Evolutionary conservation across 2,888 invertebrate genomes (phyloP).

Genomic region (Panzeria rudis): DNA sequence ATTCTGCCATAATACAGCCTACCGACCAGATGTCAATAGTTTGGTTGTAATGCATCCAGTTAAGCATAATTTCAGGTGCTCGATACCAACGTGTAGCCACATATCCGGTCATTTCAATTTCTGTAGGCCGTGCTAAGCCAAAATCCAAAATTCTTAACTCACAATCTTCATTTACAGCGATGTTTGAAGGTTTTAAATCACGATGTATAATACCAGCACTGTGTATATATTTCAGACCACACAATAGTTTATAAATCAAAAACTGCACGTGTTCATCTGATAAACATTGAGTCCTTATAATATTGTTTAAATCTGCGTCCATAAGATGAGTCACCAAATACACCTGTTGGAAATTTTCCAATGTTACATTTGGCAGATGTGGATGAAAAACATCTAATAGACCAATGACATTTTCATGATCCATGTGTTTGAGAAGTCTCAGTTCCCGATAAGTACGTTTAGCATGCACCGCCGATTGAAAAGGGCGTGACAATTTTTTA

Average conservation of each 20-base stretch:
- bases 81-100: conserved; percentile 96
- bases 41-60: conserved; percentile 99
- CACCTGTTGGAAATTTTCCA: conserved; percentile 95
- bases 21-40: conserved; percentile 99
- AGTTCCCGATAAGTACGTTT: conserved; percentile 98
- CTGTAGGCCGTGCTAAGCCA: conserved; percentile 97
- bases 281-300: conserved; percentile 96
- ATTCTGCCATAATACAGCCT: conserved; percentile 98
- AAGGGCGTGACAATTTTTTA: conserved; percentile 98
- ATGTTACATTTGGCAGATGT: conserved; percentile 89
- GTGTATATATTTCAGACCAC: conserved; percentile 98
- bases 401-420: conserved; percentile 98
- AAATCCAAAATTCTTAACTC: conserved; percentile 99
- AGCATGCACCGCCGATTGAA: conserved; percentile 98
- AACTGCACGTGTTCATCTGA: conserved; percentile 99
- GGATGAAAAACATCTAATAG: conserved; percentile 97
- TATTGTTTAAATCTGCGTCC: conserved; percentile 99
- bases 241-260: conserved; percentile 97
- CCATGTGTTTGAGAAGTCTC: conserved; percentile 97
- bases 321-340: conserved; percentile 98
- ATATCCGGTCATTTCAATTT: conserved; percentile 99
- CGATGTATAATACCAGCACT: conserved; percentile 98
- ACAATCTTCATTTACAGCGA: conserved; percentile 99
- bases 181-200: conserved; percentile 98
- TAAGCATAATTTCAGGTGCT: conserved; percentile 99